Conservation (phyloP, 2,113 vertebrate species). For the Chelonoidis abingdonii region DNA sequence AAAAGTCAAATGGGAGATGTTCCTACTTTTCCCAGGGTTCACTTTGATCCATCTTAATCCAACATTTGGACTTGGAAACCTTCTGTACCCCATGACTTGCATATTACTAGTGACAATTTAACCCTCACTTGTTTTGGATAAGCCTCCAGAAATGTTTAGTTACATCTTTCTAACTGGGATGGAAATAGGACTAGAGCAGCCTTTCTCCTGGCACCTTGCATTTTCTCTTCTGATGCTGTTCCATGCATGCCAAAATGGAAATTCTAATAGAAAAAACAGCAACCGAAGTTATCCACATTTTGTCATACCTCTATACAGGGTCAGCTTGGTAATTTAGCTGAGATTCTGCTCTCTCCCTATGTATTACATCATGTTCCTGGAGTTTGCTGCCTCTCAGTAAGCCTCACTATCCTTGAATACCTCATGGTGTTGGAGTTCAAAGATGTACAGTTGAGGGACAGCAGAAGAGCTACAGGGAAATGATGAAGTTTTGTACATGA, state of each 20-base stretch:
- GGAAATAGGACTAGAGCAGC: not conserved
- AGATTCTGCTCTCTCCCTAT: not conserved
- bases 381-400: not conserved
- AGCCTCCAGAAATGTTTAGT: not conserved
- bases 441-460: not conserved
- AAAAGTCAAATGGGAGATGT: not conserved
- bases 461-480: not conserved
- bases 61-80: not conserved
- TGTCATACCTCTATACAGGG: not conserved
- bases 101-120: slow-evolving; percentile 13
- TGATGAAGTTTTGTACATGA: not conserved
- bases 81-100: slow-evolving; percentile 1
- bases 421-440: not conserved
- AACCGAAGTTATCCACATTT: not conserved
- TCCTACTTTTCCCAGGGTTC: slow-evolving; percentile 9
- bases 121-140: not conserved
- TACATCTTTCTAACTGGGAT: not conserved
- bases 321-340: not conserved
- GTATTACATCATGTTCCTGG: not conserved
- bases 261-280: not conserved
- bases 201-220: not conserved
- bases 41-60: not conserved
- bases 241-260: not conserved
- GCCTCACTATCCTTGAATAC: not conserved
- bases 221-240: not conserved